These are phyloP conservation scores for Callyntrura guangdongensis DNA, from an alignment of 2,888 invertebrate genomes.

Conservation along the genomic window DNA sequence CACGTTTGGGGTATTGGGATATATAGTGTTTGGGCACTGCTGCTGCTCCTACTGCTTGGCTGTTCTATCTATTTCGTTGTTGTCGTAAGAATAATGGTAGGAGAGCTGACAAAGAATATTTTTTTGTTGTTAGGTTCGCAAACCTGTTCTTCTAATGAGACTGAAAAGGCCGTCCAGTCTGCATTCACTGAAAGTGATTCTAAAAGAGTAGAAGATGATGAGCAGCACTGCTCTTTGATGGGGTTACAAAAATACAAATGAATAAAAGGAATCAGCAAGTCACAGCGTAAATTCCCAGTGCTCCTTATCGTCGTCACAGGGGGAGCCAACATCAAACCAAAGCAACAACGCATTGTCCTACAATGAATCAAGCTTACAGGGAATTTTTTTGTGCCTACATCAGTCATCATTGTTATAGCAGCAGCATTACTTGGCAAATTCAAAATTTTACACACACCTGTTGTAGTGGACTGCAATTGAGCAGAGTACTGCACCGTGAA, in stretches of 20 bases:
- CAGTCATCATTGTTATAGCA: not conserved
- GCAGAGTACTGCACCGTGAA: too few species aligned
- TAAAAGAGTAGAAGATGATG: constrained; percentile 11
- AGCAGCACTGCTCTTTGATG: constrained; percentile 23
- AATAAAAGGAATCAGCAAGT: constrained; percentile 36
- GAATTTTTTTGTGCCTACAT: not conserved
- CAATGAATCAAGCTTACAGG: not conserved
- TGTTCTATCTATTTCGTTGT: not conserved
- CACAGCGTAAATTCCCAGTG: constrained; percentile 53
- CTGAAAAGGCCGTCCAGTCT: constrained; percentile 71
- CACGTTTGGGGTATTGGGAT: not conserved
- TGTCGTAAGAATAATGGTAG: not conserved
- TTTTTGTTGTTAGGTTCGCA: not conserved
- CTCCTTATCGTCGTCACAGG: constrained; percentile 21
- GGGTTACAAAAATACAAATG: constrained; percentile 30
- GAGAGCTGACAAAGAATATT: not conserved
- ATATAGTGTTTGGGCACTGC: not conserved
- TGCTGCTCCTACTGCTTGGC: constrained; percentile 33
- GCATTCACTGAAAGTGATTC: not conserved
- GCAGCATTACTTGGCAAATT: too few species aligned
- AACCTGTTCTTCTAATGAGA: constrained; percentile 70
- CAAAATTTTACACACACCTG: constrained; percentile 13
- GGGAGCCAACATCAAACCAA: not conserved
- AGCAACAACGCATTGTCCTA: not conserved
- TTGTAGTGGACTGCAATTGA: not conserved